A percentile compares a stretch with the other conserved stretches of the same genome.
These are phyloP conservation scores for Clarias pachynema DNA, from an alignment of 2,797 vertebrate genomes.

Conservation along the genomic window DNA sequence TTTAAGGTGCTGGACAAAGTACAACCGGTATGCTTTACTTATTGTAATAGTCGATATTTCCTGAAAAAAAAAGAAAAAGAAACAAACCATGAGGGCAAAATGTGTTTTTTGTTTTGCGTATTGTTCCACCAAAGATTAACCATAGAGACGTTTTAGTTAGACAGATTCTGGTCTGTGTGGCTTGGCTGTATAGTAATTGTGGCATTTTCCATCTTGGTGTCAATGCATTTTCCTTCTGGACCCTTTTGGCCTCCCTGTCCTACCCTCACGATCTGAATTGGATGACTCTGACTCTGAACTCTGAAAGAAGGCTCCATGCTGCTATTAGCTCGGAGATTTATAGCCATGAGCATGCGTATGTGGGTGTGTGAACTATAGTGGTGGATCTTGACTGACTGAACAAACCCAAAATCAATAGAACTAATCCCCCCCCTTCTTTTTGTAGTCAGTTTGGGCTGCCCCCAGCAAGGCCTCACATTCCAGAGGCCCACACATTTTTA, in stretches of 20 bases:
- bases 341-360: conserved; percentile 26
- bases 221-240: conserved; percentile 4
- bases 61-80: background rate
- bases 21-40: background rate
- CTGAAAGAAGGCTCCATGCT: conserved; percentile 52
- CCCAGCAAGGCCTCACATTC: conserved; percentile 61
- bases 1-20: background rate
- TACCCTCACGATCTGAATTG: conserved; percentile 14
- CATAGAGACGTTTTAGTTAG: background rate
- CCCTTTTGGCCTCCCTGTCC: conserved; percentile 12
- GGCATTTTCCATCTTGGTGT: conserved; percentile 14
- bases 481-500: conserved; percentile 59
- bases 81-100: background rate
- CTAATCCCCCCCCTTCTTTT: background rate
- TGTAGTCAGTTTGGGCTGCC: conserved; percentile 29
- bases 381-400: conserved; percentile 40
- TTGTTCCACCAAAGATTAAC: background rate
- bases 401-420: conserved; percentile 50
- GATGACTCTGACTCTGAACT: conserved; percentile 26
- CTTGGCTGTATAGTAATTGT: conserved; percentile 7
- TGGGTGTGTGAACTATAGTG: conserved; percentile 41
- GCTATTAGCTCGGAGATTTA: conserved; percentile 39
- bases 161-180: background rate
- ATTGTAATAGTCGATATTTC: background rate
- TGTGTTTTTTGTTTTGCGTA: conserved; percentile 10